Evolutionary conservation across 2,113 vertebrate genomes (phyloP).

Genomic region (Bos javanicus): DNA sequence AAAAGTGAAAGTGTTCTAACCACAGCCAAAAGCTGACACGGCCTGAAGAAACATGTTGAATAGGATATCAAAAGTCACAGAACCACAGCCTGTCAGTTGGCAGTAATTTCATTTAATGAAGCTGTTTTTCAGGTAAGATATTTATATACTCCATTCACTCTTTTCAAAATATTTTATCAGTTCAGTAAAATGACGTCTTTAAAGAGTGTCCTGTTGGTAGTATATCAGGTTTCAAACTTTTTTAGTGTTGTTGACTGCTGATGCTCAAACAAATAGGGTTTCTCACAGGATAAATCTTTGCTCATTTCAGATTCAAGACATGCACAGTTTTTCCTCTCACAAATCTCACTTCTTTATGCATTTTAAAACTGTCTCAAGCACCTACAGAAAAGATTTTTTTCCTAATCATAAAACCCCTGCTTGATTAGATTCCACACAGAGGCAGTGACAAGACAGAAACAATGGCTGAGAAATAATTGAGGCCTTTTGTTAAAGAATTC

Average conservation of each 20-base stretch:
- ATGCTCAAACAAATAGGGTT: neutral
- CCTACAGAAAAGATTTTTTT: neutral
- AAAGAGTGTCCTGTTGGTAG: neutral
- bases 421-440: neutral
- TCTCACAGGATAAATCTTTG: neutral
- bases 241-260: neutral
- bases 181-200: neutral
- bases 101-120: slow-evolving; percentile 14
- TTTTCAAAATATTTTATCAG: neutral
- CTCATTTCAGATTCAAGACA: neutral
- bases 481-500: neutral
- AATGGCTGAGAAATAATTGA: neutral
- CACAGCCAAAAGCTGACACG: neutral
- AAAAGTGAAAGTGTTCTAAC: neutral
- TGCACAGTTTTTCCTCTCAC: neutral
- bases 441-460: neutral
- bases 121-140: neutral
- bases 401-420: neutral
- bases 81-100: neutral
- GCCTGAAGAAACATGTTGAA: neutral
- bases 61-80: neutral
- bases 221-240: neutral
- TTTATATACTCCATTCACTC: neutral
- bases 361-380: neutral
- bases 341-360: neutral